A percentile compares a stretch with the other conserved stretches of the same genome.
These are phyloP conservation scores for Taurulus bubalis DNA, from an alignment of 2,113 vertebrate genomes.

Conservation along the genomic window DNA sequence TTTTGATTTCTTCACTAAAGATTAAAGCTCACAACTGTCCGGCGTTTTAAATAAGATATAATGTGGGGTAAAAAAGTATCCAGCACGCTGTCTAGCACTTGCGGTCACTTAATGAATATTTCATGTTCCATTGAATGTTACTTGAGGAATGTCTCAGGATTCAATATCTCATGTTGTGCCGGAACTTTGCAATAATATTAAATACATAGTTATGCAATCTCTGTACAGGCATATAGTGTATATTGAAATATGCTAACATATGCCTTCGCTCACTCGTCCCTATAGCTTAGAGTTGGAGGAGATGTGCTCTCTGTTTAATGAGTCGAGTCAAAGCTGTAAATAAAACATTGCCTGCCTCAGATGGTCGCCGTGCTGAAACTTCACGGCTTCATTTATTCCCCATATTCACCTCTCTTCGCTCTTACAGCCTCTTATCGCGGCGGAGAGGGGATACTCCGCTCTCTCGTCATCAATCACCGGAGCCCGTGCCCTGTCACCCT, in stretches of 20 bases:
- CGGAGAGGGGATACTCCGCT: slow-evolving; percentile 59
- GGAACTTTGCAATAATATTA: not conserved
- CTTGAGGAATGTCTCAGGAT: not conserved
- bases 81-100: not conserved
- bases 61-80: not conserved
- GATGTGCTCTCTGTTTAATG: slow-evolving; percentile 63
- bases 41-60: not conserved
- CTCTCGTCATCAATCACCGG: slow-evolving; percentile 73
- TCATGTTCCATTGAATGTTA: not conserved
- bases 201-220: not conserved
- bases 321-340: slow-evolving; percentile 71
- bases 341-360: slow-evolving; percentile 69
- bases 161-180: not conserved
- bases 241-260: slow-evolving; percentile 35
- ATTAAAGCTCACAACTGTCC: not conserved
- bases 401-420: slow-evolving; percentile 64
- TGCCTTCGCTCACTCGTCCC: slow-evolving; percentile 6
- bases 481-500: slow-evolving; percentile 66
- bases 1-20: not conserved
- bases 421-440: slow-evolving; percentile 61
- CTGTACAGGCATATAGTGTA: slow-evolving; percentile 12
- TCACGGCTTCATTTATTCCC: slow-evolving; percentile 76
- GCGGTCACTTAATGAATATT: not conserved
- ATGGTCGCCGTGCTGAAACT: slow-evolving; percentile 54
- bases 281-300: slow-evolving; percentile 31